phyloP scores from a whole-genome alignment of 2,113 vertebrate genomes.

The Mesocricetus auratus region DNA sequence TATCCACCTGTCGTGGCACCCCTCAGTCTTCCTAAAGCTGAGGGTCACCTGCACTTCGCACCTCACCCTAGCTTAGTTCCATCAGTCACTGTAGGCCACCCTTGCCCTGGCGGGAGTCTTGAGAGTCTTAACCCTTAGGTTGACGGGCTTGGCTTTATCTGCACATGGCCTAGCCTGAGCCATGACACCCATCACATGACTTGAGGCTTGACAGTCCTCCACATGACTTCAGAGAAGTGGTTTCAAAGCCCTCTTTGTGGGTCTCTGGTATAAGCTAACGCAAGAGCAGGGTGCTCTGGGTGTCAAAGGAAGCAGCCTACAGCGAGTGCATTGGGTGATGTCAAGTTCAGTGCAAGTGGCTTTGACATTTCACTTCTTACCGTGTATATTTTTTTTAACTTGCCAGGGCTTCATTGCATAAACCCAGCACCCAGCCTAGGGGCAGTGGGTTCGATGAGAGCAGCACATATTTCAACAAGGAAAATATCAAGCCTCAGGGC shows the following conservation, averaged over 20 bases:
- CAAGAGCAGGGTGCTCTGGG: fast-evolving
- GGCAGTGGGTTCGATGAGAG: background rate
- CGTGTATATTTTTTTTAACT: background rate
- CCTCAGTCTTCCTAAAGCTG: fast-evolving
- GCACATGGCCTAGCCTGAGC: background rate
- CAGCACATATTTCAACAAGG: background rate
- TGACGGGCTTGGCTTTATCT: fast-evolving
- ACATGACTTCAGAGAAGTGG: background rate
- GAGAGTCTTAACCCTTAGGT: background rate
- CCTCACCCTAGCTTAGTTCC: fast-evolving
- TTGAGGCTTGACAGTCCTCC: background rate
- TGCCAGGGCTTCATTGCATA: background rate
- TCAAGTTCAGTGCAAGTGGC: fast-evolving
- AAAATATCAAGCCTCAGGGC: background rate
- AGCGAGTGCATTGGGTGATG: background rate
- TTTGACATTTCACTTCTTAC: background rate
- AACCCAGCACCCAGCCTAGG: background rate
- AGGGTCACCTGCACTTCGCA: background rate
- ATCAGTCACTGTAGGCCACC: background rate
- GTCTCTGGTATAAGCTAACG: fast-evolving
- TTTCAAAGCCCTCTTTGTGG: background rate
- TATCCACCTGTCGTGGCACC: fast-evolving
- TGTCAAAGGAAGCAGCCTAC: background rate
- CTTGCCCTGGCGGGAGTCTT: background rate
- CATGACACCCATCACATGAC: fast-evolving